Conservation (phyloP, 2,888 invertebrate species). For the Matsumyia berberina region DNA sequence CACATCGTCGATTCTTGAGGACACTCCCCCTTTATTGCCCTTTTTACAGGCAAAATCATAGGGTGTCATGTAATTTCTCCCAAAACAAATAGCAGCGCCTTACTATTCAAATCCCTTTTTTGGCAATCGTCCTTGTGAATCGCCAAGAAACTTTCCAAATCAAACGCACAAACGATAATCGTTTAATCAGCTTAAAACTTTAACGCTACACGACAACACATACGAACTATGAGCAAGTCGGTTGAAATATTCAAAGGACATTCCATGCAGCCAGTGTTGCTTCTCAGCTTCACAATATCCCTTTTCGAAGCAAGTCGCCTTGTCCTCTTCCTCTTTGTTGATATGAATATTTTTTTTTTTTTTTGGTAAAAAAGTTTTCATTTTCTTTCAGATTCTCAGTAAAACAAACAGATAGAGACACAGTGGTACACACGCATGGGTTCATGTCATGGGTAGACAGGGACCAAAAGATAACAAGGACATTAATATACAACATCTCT, state of each 20-base stretch:
- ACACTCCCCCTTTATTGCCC: no score
- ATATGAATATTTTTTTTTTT: slow-evolving; percentile 21
- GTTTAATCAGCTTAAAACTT: slow-evolving; percentile 74
- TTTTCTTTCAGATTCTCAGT: slow-evolving; percentile 10
- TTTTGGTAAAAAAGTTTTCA: slow-evolving; percentile 38
- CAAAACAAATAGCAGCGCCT: no score
- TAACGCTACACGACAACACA: slow-evolving; percentile 37
- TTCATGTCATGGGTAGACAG: not conserved
- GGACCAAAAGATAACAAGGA: slow-evolving; percentile 25
- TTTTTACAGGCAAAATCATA: no score
- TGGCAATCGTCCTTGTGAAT: slow-evolving; percentile 3
- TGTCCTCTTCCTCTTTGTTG: not conserved
- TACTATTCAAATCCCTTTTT: not conserved
- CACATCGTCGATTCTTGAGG: no score
- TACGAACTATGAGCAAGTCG: slow-evolving; percentile 35
- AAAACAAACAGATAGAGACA: slow-evolving; percentile 20
- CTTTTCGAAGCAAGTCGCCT: not conserved
- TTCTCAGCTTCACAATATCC: slow-evolving; percentile 19
- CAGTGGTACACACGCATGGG: not conserved
- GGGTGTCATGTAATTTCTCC: no score
- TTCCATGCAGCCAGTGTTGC: slow-evolving; percentile 31
- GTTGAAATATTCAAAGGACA: slow-evolving; percentile 20
- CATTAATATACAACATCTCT: slow-evolving; percentile 45
- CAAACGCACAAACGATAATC: slow-evolving; percentile 70
- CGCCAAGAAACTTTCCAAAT: slow-evolving; percentile 69